Conservation (phyloP, 2,113 vertebrate genomes). For the Illadopsis cleaveri region DNA sequence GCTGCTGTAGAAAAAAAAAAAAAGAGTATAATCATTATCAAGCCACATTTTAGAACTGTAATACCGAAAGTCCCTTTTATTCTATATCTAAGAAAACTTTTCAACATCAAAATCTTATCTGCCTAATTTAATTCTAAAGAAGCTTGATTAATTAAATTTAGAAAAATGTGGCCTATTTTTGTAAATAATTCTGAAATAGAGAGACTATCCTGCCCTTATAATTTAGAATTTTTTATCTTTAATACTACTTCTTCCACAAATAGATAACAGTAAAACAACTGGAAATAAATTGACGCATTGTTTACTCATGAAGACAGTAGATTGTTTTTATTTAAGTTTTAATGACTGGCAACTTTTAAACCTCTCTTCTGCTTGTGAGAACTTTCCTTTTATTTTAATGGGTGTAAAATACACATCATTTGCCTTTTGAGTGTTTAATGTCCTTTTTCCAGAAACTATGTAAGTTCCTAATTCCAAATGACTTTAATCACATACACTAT, state of each 20-base stretch:
- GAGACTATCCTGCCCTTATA: background rate
- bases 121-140: background rate
- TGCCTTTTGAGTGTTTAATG: background rate
- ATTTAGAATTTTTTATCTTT: background rate
- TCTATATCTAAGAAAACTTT: background rate
- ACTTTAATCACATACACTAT: background rate
- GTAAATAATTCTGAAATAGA: background rate
- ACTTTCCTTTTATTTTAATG: background rate
- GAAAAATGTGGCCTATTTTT: background rate
- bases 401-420: background rate
- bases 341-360: background rate
- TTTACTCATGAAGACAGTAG: background rate
- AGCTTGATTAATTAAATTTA: background rate
- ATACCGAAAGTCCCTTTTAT: background rate
- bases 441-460: background rate
- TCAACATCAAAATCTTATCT: background rate
- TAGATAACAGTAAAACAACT: background rate
- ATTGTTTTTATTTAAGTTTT: background rate
- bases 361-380: background rate
- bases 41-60: background rate
- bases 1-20: background rate
- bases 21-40: background rate
- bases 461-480: background rate
- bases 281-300: background rate
- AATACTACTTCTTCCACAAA: background rate